Percentiles rank a stretch among this genome's conserved stretches.
Conservation (phyloP, 2,888 invertebrate genomes). For the Dynastes maya region DNA sequence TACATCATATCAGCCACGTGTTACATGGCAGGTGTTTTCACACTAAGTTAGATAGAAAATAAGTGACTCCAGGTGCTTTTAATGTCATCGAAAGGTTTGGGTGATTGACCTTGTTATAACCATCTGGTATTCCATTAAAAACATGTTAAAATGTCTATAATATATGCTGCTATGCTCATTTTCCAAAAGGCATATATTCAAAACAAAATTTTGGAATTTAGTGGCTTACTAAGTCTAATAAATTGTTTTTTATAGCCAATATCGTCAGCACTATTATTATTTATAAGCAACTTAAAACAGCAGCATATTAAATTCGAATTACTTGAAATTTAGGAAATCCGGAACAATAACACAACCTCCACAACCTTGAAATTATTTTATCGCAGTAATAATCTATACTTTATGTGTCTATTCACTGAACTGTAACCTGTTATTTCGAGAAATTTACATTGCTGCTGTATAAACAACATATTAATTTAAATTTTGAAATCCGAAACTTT, state of each 20-base stretch:
- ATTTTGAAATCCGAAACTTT: background rate
- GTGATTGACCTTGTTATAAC: constrained; percentile 28
- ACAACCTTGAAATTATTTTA: too few species aligned
- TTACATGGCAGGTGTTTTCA: constrained; percentile 26
- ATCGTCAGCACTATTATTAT: too few species aligned
- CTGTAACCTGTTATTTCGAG: background rate
- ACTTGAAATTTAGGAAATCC: background rate
- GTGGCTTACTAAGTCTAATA: too few species aligned
- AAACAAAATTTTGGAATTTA: too few species aligned
- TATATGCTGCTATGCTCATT: too few species aligned
- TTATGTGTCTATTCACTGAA: constrained; percentile 12
- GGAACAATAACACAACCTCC: background rate
- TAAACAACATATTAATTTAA: background rate
- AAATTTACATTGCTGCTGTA: background rate
- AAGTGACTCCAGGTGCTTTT: constrained; percentile 19
- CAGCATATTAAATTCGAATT: background rate
- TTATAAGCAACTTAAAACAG: too few species aligned
- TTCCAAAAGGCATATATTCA: too few species aligned
- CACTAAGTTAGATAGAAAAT: constrained; percentile 8
- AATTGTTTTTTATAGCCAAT: too few species aligned
- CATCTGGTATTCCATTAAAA: background rate
- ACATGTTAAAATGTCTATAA: background rate
- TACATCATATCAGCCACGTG: constrained; percentile 9
- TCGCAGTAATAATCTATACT: background rate
- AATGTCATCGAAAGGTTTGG: background rate